These are phyloP conservation scores for Lydus trimaculatus DNA, from an alignment of 2,888 invertebrate species.

Conservation along the genomic window DNA sequence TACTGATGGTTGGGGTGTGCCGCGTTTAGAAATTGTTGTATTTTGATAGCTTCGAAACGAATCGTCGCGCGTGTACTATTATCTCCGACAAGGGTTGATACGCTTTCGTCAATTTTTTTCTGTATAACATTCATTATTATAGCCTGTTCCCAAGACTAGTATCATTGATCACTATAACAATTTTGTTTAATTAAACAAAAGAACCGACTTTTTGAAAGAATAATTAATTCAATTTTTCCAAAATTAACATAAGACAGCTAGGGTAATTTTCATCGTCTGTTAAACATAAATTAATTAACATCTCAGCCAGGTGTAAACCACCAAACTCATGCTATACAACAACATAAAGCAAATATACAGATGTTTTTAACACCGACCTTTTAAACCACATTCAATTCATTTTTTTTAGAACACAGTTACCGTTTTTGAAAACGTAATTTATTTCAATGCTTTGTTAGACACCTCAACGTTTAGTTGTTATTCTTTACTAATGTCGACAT, in stretches of 20 bases:
- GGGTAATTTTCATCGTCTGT: background rate
- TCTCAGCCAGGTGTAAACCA: conserved; percentile 35
- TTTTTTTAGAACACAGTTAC: conserved; percentile 30
- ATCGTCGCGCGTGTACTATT: conserved; percentile 42
- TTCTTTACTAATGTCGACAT: conserved; percentile 16
- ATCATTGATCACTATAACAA: conserved; percentile 9
- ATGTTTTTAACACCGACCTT: conserved; percentile 35
- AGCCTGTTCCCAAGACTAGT: conserved; percentile 25
- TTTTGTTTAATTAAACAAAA: background rate
- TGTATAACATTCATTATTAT: conserved; percentile 21
- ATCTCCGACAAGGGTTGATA: conserved; percentile 14
- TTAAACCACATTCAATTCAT: conserved; percentile 15
- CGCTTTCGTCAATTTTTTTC: conserved; percentile 19
- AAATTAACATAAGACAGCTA: background rate
- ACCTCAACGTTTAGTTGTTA: conserved; percentile 28
- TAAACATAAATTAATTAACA: background rate
- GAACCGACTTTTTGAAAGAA: background rate
- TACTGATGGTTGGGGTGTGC: conserved; percentile 51
- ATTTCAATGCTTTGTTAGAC: conserved; percentile 33
- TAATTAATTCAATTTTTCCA: background rate
- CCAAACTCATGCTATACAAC: conserved; percentile 32
- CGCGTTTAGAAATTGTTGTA: conserved; percentile 49
- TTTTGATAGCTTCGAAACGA: conserved; percentile 48
- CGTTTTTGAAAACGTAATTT: conserved; percentile 31
- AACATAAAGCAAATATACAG: conserved; percentile 38